Evolutionary conservation across 2,797 vertebrate species (phyloP).

Genomic region (Crax fasciolata): DNA sequence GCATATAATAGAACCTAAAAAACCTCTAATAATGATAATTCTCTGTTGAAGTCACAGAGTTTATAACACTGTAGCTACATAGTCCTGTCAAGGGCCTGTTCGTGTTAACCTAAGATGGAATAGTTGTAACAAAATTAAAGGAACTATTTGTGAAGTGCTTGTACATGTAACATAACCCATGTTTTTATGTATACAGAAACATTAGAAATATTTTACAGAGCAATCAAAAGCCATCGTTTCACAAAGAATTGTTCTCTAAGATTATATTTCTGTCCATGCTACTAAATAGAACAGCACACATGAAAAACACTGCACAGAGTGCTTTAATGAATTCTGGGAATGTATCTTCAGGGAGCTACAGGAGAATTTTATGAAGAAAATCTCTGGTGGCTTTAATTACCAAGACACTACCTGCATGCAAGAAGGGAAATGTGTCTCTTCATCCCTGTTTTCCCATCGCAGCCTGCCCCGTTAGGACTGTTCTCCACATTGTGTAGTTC

Average conservation of each 20-base stretch:
- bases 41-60: background rate
- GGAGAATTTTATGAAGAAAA: background rate
- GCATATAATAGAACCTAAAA: background rate
- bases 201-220: background rate
- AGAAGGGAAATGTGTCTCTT: background rate
- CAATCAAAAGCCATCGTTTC: background rate
- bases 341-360: background rate
- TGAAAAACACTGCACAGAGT: background rate
- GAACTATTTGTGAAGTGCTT: background rate
- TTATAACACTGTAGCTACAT: background rate
- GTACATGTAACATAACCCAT: background rate
- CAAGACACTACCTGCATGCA: background rate
- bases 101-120: background rate
- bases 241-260: background rate
- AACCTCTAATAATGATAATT: background rate
- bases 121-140: background rate
- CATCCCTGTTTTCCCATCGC: background rate
- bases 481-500: background rate
- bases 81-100: background rate
- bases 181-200: background rate
- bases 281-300: background rate
- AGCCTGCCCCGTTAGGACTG: background rate
- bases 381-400: constrained; percentile 9
- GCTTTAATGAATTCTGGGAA: constrained; percentile 30
- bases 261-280: background rate